Conservation (phyloP, 2,113 vertebrate genomes). For the Carassius auratus region DNA sequence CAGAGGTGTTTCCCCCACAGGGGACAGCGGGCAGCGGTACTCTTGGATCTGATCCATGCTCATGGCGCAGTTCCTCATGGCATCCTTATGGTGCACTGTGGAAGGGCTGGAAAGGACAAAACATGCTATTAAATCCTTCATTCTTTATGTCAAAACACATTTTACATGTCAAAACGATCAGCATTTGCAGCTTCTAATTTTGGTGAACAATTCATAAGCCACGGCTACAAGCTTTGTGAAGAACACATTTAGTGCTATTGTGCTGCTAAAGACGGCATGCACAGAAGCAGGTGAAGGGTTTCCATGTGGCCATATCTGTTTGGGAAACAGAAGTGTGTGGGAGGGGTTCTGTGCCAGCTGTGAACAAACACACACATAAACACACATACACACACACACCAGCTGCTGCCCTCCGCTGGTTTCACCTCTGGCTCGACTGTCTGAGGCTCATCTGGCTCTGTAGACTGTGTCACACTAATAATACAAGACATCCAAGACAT, state of each 20-base stretch:
- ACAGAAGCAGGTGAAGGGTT: constrained; percentile 17
- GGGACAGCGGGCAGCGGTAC: constrained; percentile 88
- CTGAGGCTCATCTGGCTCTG: constrained; percentile 65
- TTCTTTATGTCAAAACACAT: neutral
- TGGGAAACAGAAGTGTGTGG: constrained; percentile 19
- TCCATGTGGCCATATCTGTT: constrained; percentile 9
- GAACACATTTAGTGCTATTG: neutral
- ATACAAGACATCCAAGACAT: constrained; percentile 53
- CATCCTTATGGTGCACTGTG: constrained; percentile 88
- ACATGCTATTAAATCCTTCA: constrained; percentile 24
- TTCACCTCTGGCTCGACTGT: constrained; percentile 66
- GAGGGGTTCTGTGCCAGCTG: constrained; percentile 22
- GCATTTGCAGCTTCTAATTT: neutral
- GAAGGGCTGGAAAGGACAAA: constrained; percentile 79
- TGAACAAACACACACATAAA: constrained; percentile 25
- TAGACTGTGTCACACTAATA: constrained; percentile 72
- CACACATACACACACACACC: constrained; percentile 39
- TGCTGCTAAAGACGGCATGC: constrained; percentile 3
- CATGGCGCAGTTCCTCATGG: constrained; percentile 93
- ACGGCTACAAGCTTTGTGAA: neutral
- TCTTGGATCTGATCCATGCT: constrained; percentile 99
- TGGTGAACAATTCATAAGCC: neutral
- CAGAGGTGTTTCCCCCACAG: constrained; percentile 86
- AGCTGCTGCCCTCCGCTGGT: constrained; percentile 59
- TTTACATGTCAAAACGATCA: neutral